Conservation (phyloP, 2,113 vertebrate species). For the Cavia porcellus region DNA sequence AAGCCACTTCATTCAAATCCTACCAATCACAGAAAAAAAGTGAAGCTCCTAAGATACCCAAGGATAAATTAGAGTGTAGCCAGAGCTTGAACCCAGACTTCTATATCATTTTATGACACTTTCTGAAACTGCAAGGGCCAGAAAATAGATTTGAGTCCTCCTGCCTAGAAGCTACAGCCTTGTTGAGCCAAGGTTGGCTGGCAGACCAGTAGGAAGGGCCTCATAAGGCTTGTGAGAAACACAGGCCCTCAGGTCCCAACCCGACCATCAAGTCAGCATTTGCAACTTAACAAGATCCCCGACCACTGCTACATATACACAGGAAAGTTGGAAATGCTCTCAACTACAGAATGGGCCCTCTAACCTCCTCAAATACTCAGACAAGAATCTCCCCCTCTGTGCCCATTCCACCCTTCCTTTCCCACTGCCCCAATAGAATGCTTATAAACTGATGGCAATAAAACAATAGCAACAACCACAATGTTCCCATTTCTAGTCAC, state of each 20-base stretch:
- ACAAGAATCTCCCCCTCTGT: not conserved
- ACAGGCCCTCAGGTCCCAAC: not conserved
- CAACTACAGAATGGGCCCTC: not conserved
- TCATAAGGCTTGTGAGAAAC: not conserved
- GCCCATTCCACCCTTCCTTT: not conserved
- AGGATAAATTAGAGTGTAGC: not conserved
- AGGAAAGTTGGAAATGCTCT: not conserved
- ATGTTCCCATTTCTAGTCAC: conserved; percentile 27
- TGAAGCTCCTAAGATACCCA: not conserved
- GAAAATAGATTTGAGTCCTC: not conserved
- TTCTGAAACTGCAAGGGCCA: not conserved
- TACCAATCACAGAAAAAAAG: not conserved
- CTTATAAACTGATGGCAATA: conserved; percentile 55
- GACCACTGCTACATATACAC: accelerated
- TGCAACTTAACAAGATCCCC: not conserved
- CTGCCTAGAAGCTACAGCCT: not conserved
- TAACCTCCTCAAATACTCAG: not conserved
- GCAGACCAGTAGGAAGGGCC: not conserved
- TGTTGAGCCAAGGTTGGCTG: not conserved
- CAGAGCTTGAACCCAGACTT: not conserved
- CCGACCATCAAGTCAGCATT: not conserved
- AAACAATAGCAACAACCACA: conserved; percentile 38
- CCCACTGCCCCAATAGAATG: not conserved
- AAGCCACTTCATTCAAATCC: not conserved
- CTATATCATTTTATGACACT: not conserved